These are phyloP conservation scores for Tetrax tetrax DNA, from an alignment of 2,113 vertebrate species.

Conservation along the genomic window DNA sequence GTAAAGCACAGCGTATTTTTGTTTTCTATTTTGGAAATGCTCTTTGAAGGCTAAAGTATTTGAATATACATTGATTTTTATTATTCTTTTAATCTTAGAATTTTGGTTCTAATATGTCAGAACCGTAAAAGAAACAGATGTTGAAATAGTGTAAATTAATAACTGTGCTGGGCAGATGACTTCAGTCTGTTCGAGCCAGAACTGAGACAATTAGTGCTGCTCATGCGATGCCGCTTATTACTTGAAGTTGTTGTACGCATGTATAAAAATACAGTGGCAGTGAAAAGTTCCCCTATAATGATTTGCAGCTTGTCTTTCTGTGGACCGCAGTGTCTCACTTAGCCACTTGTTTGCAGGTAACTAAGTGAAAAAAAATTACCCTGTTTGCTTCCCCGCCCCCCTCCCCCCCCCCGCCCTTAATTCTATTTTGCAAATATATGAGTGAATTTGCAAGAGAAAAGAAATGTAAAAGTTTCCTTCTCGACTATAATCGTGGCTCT, in stretches of 20 bases:
- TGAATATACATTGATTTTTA: neutral
- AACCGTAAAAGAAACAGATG: neutral
- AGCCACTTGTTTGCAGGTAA: slow-evolving; percentile 64
- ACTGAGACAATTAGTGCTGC: neutral
- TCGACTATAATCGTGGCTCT: slow-evolving; percentile 74
- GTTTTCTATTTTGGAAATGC: neutral
- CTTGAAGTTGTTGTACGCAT: neutral
- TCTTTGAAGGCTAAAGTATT: neutral
- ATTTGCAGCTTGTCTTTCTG: slow-evolving; percentile 11
- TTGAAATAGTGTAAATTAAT: slow-evolving; percentile 5
- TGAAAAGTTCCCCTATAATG: neutral
- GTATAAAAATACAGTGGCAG: neutral
- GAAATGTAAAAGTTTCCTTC: slow-evolving; percentile 79
- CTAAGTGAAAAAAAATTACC: slow-evolving; percentile 28
- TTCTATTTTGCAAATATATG: slow-evolving; percentile 72
- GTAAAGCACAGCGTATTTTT: neutral
- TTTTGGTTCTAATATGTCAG: neutral
- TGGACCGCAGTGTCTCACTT: neutral
- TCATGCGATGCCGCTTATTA: neutral
- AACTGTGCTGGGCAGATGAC: neutral
- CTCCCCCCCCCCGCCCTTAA: slow-evolving; percentile 3
- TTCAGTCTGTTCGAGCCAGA: neutral
- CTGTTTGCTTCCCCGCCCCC: slow-evolving; percentile 32
- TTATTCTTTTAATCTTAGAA: neutral
- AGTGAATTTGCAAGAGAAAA: slow-evolving; percentile 74